phyloP scores from a whole-genome alignment of 2,113 vertebrate genomes.

The Notarius lentiginosus region DNA sequence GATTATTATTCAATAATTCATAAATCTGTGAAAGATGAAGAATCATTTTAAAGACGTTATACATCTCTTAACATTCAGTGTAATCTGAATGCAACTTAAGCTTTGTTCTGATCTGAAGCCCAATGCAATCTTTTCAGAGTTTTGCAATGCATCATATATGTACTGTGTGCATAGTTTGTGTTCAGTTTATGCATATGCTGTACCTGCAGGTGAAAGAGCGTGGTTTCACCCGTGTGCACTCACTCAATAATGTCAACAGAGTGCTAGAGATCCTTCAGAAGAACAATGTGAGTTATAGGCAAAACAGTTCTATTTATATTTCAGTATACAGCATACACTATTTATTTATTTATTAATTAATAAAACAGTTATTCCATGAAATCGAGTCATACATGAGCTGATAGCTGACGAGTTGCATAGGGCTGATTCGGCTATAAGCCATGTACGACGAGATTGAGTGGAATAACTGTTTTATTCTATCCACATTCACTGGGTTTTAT shows the following conservation, averaged over 20 bases:
- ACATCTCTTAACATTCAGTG: not conserved
- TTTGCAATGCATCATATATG: not conserved
- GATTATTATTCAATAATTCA: not conserved
- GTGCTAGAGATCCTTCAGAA: conserved; percentile 92
- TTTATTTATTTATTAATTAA: too few species aligned
- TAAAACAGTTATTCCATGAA: too few species aligned
- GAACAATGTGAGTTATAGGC: conserved; percentile 87
- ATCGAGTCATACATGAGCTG: too few species aligned
- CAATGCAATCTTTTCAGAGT: not conserved
- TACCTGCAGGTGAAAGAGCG: conserved; percentile 89
- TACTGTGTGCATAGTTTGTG: not conserved
- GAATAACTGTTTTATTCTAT: too few species aligned
- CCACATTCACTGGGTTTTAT: too few species aligned
- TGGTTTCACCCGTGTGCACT: conserved; percentile 93
- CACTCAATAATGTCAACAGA: conserved; percentile 98
- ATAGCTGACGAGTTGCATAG: too few species aligned
- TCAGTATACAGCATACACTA: not conserved
- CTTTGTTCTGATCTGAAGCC: not conserved
- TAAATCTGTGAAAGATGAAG: not conserved
- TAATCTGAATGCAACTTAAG: not conserved
- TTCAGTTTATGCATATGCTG: conserved; percentile 48
- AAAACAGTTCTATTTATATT: not conserved
- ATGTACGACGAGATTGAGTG: too few species aligned
- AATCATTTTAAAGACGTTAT: not conserved
- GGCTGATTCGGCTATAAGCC: too few species aligned